Evolutionary conservation across 1,140 invertebrate genomes (phyloP).

Genomic region (Pseudachorutes palmiensis): DNA sequence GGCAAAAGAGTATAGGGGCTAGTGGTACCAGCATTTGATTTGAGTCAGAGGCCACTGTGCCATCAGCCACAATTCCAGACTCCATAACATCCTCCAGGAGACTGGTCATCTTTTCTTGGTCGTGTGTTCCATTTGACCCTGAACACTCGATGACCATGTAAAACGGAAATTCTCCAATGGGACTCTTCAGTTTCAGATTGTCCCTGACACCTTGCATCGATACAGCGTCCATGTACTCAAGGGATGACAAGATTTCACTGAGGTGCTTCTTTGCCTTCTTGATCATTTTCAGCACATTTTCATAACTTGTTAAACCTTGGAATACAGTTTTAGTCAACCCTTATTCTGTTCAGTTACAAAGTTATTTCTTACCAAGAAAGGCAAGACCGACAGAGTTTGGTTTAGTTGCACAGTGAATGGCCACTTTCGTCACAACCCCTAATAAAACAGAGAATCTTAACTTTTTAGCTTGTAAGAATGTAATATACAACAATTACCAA

Average conservation of each 20-base stretch:
- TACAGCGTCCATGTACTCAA: conserved; percentile 61
- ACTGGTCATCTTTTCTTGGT: conserved; percentile 72
- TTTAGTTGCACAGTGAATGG: conserved; percentile 75
- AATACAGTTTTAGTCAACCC: too few relatives aligned
- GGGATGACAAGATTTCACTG: conserved; percentile 84
- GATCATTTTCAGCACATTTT: conserved; percentile 65
- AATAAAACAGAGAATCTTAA: neutral
- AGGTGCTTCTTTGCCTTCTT: conserved; percentile 62
- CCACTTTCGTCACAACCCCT: conserved; percentile 81
- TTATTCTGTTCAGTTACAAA: too few relatives aligned
- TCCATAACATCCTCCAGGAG: conserved; percentile 69
- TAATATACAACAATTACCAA: conserved; percentile 44
- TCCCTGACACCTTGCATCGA: conserved; percentile 54
- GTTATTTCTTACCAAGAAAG: conserved; percentile 77
- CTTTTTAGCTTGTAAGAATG: neutral
- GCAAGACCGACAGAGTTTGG: conserved; percentile 73
- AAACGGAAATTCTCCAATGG: conserved; percentile 62
- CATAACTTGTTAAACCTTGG: conserved; percentile 63
- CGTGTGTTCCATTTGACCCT: conserved; percentile 69
- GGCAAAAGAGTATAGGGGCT: too few relatives aligned
- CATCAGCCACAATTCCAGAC: conserved; percentile 64
- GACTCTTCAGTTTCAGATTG: conserved; percentile 56
- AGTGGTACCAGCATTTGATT: conserved; percentile 42
- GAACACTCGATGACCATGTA: conserved; percentile 88
- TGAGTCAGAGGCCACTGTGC: conserved; percentile 69